Evolutionary conservation across 2,797 vertebrate species (phyloP).

Genomic region (Ceryle rudis): DNA sequence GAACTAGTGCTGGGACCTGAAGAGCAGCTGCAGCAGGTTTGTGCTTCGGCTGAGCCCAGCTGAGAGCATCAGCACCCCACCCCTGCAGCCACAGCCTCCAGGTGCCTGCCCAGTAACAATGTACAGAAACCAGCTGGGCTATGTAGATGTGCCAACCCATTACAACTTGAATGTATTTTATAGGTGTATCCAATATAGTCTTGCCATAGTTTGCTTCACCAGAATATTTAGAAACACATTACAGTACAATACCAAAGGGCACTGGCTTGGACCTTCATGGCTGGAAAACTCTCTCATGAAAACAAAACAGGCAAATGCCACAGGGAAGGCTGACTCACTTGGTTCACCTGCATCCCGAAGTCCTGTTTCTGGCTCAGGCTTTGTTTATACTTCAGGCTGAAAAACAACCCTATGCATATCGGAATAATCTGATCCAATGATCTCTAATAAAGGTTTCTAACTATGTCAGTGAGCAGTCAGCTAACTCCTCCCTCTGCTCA

Average conservation of each 20-base stretch:
- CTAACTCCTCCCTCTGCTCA: background rate
- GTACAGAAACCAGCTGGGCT: background rate
- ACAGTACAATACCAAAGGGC: background rate
- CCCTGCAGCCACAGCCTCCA: background rate
- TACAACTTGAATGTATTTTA: accelerated
- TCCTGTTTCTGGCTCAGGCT: background rate
- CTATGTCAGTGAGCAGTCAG: background rate
- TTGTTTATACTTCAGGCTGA: background rate
- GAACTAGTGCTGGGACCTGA: background rate
- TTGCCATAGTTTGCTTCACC: background rate
- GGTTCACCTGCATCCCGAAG: background rate
- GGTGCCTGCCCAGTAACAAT: background rate
- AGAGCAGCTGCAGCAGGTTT: background rate
- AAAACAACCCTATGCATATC: background rate
- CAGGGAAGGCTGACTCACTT: background rate
- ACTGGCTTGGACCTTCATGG: background rate
- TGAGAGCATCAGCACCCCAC: background rate
- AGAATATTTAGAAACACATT: background rate
- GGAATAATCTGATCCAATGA: background rate
- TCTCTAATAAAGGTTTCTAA: background rate
- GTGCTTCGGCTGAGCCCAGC: background rate
- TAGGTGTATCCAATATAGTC: background rate
- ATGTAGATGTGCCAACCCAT: background rate
- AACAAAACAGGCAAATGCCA: background rate
- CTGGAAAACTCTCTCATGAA: background rate